phyloP scores from a whole-genome alignment of 2,797 vertebrate genomes.

The Acanthiza pusilla region DNA sequence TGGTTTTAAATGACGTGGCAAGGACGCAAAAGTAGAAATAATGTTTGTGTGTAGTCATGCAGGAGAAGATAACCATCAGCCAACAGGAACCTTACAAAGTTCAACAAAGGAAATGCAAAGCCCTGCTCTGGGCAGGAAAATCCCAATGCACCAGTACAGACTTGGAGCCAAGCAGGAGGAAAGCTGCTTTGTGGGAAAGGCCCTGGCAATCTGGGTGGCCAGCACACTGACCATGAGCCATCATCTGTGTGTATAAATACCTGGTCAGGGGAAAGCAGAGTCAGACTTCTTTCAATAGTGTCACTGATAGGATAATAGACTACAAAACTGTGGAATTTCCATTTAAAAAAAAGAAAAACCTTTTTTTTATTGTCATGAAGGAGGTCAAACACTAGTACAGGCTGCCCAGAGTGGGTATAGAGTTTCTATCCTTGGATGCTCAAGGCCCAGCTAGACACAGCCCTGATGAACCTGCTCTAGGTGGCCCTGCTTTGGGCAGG shows the following conservation, averaged over 20 bases:
- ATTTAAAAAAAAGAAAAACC: background rate
- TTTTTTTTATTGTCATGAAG: background rate
- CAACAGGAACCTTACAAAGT: background rate
- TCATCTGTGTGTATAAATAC: background rate
- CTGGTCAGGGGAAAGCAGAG: background rate
- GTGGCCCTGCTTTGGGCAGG: background rate
- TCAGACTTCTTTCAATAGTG: background rate
- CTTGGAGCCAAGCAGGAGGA: rapidly evolving
- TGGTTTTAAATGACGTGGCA: background rate
- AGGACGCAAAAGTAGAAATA: background rate
- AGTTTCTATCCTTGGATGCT: background rate
- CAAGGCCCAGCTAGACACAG: background rate
- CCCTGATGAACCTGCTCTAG: background rate
- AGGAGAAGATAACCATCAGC: background rate
- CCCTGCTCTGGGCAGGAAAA: background rate
- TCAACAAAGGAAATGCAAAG: background rate
- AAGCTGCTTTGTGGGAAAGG: background rate
- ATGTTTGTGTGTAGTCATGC: background rate
- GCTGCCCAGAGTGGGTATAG: background rate
- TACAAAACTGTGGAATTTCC: background rate
- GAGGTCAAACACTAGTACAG: background rate
- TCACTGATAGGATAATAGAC: background rate
- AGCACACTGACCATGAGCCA: background rate
- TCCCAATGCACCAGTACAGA: background rate
- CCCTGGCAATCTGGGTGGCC: background rate